phyloP scores from a whole-genome alignment of 2,797 vertebrate genomes.

The Streptopelia turtur region DNA sequence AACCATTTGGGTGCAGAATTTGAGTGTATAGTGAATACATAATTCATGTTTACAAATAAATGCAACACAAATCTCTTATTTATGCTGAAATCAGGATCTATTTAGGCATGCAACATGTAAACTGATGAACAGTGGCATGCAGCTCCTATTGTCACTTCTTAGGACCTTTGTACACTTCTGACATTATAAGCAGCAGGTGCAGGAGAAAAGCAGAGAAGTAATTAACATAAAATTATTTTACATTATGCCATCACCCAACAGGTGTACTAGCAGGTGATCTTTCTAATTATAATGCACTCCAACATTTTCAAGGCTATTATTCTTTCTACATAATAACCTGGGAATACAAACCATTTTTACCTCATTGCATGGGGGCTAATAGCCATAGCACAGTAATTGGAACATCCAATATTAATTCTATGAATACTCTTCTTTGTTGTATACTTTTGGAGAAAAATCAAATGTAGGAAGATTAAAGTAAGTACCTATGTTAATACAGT shows the following conservation, averaged over 20 bases:
- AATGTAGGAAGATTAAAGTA: constrained; percentile 39
- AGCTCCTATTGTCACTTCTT: constrained; percentile 50
- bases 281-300: constrained; percentile 60
- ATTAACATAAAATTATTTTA: constrained; percentile 75
- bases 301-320: constrained; percentile 52
- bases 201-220: constrained; percentile 46
- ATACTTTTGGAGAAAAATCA: constrained; percentile 3
- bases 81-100: constrained; percentile 35
- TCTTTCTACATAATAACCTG: constrained; percentile 43
- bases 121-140: constrained; percentile 47
- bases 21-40: background rate
- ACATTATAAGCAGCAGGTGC: constrained; percentile 71
- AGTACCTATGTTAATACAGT: constrained; percentile 11
- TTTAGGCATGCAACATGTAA: constrained; percentile 12
- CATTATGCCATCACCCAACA: constrained; percentile 66
- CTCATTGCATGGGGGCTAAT: constrained; percentile 39
- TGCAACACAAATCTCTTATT: constrained; percentile 1
- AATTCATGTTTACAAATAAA: constrained; percentile 48
- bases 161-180: constrained; percentile 55
- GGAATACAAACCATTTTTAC: constrained; percentile 57
- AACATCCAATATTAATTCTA: constrained; percentile 39
- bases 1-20: constrained; percentile 8
- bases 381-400: constrained; percentile 44
- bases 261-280: constrained; percentile 75
- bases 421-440: constrained; percentile 47